Conservation (phyloP, 2,797 vertebrate species). For the Sebastes dallii region DNA sequence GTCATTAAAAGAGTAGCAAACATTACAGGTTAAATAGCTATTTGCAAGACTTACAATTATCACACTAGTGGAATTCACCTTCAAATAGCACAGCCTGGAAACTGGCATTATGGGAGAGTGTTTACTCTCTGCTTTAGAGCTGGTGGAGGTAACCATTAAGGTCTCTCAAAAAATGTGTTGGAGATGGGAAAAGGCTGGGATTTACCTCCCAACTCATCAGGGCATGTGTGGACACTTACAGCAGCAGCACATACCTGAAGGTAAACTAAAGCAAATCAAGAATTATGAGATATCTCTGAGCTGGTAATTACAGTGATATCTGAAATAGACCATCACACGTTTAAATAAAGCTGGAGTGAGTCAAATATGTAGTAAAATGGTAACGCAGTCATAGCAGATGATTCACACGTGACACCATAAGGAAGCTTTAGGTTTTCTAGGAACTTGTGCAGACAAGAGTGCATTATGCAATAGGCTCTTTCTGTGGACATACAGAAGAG, state of each 20-base stretch:
- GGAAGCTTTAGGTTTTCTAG: not conserved
- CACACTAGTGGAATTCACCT: constrained; percentile 22
- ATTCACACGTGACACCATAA: not conserved
- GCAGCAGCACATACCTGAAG: not conserved
- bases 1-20: not conserved
- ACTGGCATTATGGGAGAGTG: constrained; percentile 11
- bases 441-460: not conserved
- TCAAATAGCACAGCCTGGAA: not conserved
- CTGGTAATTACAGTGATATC: not conserved
- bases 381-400: not conserved
- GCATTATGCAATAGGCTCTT: not conserved
- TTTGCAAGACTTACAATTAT: constrained; percentile 41
- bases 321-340: not conserved
- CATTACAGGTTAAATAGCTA: constrained; percentile 10
- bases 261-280: not conserved
- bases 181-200: not conserved
- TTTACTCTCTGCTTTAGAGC: constrained; percentile 5
- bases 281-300: not conserved
- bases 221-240: not conserved
- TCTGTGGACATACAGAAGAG: not conserved
- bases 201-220: not conserved
- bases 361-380: not conserved
- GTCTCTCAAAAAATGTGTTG: constrained; percentile 1
- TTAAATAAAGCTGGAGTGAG: not conserved
- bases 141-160: constrained; percentile 36